Conservation (phyloP, 2,797 vertebrate genomes). For the Enteromius thamalakanensis region DNA sequence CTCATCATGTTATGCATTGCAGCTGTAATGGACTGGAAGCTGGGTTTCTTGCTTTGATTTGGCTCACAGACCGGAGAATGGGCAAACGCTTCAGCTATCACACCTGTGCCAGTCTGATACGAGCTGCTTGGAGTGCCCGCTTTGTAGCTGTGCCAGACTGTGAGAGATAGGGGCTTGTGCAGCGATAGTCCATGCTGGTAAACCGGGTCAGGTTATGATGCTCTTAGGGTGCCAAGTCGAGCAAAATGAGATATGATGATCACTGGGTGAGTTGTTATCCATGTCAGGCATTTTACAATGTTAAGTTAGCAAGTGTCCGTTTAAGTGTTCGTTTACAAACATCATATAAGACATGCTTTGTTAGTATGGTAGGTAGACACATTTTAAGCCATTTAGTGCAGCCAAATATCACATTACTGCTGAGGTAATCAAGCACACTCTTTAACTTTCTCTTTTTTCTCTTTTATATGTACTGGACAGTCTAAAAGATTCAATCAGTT, state of each 20-base stretch:
- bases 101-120: constrained; percentile 63
- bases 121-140: constrained; percentile 33
- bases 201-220: constrained; percentile 27
- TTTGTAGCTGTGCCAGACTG: constrained; percentile 53
- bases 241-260: constrained; percentile 37
- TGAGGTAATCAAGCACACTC: constrained; percentile 5
- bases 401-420: background rate
- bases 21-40: constrained; percentile 47
- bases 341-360: background rate
- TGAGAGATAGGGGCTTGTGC: constrained; percentile 24
- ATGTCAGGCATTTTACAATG: constrained; percentile 14
- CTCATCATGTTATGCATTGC: constrained; percentile 45
- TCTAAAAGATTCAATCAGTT: background rate
- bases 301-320: background rate
- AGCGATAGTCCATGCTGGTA: constrained; percentile 16
- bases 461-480: background rate
- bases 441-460: background rate
- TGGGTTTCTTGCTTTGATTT: constrained; percentile 73
- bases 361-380: background rate
- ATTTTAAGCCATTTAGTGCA: background rate
- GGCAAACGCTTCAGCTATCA: constrained; percentile 67
- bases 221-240: constrained; percentile 28
- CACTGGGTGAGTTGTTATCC: background rate
- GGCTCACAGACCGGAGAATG: constrained; percentile 75
- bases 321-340: background rate